phyloP scores from a whole-genome alignment of 2,888 invertebrate genomes.

The Sphaerophoria taeniata region DNA sequence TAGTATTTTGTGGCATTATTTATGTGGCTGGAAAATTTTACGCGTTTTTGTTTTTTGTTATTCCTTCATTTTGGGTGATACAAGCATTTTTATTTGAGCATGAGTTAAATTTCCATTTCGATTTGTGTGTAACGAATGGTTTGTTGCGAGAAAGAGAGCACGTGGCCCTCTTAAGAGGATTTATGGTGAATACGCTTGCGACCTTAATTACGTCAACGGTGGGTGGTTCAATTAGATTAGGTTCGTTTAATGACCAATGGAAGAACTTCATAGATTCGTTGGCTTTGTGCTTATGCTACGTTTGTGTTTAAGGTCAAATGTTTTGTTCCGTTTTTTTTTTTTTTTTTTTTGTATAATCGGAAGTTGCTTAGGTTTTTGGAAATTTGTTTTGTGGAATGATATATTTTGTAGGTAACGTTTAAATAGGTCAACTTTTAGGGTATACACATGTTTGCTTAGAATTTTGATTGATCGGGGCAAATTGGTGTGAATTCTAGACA shows the following conservation, averaged over 20 bases:
- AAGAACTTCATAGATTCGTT: slow-evolving; percentile 65
- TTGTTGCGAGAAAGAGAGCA: slow-evolving; percentile 49
- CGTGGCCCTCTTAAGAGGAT: slow-evolving; percentile 67
- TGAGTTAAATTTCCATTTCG: slow-evolving; percentile 50
- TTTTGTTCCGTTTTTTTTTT: slow-evolving; percentile 42
- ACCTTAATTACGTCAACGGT: slow-evolving; percentile 70
- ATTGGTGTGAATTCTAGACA: neutral
- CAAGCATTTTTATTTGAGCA: slow-evolving; percentile 42
- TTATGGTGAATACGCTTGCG: slow-evolving; percentile 61
- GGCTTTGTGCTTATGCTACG: slow-evolving; percentile 46
- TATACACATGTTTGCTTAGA: slow-evolving; percentile 41
- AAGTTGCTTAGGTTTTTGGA: slow-evolving; percentile 52
- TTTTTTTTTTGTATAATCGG: slow-evolving; percentile 38
- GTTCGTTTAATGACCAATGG: slow-evolving; percentile 70
- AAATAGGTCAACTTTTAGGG: slow-evolving; percentile 18
- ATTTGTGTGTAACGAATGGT: slow-evolving; percentile 42
- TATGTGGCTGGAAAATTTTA: slow-evolving; percentile 64
- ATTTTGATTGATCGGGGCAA: slow-evolving; percentile 37
- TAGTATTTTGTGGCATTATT: slow-evolving; percentile 68
- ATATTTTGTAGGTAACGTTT: neutral
- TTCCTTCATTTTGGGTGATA: slow-evolving; percentile 1
- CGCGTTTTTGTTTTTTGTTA: slow-evolving; percentile 18
- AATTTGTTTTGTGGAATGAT: slow-evolving; percentile 22
- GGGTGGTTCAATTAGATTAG: slow-evolving; percentile 60
- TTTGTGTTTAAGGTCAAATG: slow-evolving; percentile 55